Evolutionary conservation across 2,888 invertebrate genomes (phyloP), one percentile per base, ranked within the genome.

Genomic region (Stenotaenia linearis): DNA sequence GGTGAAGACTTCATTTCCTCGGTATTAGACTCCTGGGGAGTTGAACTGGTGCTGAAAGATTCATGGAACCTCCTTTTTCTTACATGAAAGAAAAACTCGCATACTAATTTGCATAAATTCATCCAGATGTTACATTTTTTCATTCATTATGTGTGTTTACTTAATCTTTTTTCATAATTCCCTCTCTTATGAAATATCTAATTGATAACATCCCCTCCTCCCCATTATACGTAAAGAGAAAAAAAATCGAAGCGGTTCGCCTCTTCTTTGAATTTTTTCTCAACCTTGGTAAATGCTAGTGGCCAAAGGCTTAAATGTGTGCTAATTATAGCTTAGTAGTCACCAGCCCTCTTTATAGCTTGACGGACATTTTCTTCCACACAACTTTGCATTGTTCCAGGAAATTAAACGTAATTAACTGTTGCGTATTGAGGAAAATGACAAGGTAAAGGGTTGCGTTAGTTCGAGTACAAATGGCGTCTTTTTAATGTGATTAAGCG

Each of bases 21-120:
- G 25, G 61, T 28, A 61, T 61, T 61, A 61, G 61, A 61, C 61
- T 61, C 61, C 61, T 61, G 61, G 61, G 61, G 61, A 61, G 61
- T 61, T 61, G 61, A 61, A 61, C 61, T 45, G 45, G 45, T 45
- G 45, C 45, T 61, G 61, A 61, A 61, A 61, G 61, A 61, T 61
- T 61, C 61, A 61, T 61, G 61, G 61, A 61, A 61, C 10, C 28
- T 61, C 28, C 18, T 61, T 61, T 61, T 61, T 61, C 61, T 3
- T 25, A 61, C 61, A 25, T 28, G 12, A 25, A 28, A 61, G 7
- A 25, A 61, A 45, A 45, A 45, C 15, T 45, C n/a, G 1, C 45
- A 45, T 1, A 45, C 45, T 45, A 45, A 45, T 45, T 45, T 45
- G 45, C 45, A 45, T 45, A 15, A 45, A 5, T n/a, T 45, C 18